These are phyloP conservation scores for Hyperoplus lanceolatus DNA, from an alignment of 2,797 vertebrate genomes.

Conservation along the genomic window DNA sequence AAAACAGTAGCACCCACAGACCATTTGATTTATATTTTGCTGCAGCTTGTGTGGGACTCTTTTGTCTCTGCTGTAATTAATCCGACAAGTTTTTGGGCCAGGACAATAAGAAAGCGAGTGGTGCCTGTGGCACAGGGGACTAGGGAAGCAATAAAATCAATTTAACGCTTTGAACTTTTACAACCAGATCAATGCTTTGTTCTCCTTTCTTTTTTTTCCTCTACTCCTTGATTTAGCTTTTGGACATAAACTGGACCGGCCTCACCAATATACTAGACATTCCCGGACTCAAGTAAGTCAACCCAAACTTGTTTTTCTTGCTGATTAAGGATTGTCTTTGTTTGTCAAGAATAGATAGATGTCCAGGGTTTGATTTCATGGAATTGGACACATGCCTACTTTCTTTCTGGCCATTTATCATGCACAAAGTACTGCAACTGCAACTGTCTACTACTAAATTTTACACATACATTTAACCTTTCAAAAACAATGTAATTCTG, in stretches of 20 bases:
- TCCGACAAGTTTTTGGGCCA: slow-evolving; percentile 29
- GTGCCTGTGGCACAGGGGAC: slow-evolving; percentile 25
- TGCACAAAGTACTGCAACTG: background rate
- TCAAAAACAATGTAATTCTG: background rate
- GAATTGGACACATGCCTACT: background rate
- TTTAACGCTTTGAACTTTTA: too few relatives aligned
- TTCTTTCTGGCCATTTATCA: background rate
- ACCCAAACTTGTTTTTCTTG: slow-evolving; percentile 18
- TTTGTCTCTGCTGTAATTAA: slow-evolving; percentile 33
- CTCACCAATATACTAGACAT: slow-evolving; percentile 97
- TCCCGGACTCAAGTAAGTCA: slow-evolving; percentile 95
- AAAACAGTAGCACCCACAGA: background rate
- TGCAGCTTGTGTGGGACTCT: background rate
- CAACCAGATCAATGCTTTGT: background rate
- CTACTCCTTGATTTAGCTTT: slow-evolving; percentile 82
- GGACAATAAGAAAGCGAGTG: slow-evolving; percentile 8
- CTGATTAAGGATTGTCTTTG: background rate
- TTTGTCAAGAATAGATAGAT: background rate
- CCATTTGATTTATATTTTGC: slow-evolving; percentile 42
- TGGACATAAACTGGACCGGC: slow-evolving; percentile 98
- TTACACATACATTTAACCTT: too few relatives aligned
- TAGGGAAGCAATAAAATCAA: slow-evolving; percentile 9
- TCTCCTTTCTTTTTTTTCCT: slow-evolving; percentile 43
- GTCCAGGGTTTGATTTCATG: background rate
- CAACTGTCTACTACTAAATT: background rate